These are phyloP conservation scores for Plagodis dolabraria DNA, from an alignment of 2,888 invertebrate species.

Conservation along the genomic window DNA sequence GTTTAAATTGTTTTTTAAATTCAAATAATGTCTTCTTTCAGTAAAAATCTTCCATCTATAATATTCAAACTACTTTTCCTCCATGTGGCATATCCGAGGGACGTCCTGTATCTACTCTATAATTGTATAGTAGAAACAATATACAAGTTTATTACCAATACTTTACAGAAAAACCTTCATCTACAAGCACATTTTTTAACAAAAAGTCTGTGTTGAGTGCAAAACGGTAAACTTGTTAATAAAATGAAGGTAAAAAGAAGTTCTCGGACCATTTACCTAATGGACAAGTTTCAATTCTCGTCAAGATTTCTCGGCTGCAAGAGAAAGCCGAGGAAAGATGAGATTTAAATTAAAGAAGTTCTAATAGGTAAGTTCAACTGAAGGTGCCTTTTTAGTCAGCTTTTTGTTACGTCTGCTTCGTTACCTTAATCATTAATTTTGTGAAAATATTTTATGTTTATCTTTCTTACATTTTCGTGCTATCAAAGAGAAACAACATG, in stretches of 20 bases:
- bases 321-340: constrained; percentile 11
- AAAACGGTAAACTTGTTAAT: constrained; percentile 44
- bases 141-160: background rate
- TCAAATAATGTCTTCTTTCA: too few species aligned
- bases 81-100: too few species aligned
- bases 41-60: too few species aligned
- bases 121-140: too few species aligned
- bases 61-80: too few species aligned
- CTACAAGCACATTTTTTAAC: background rate
- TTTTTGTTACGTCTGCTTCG: background rate
- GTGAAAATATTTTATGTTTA: background rate
- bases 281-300: constrained; percentile 52
- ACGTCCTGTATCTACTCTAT: too few species aligned
- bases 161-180: background rate
- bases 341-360: constrained; percentile 16
- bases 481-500: too few species aligned
- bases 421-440: background rate
- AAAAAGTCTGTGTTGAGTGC: constrained; percentile 4
- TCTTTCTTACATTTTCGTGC: too few species aligned
- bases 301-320: constrained; percentile 28
- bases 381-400: constrained; percentile 1
- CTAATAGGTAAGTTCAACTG: constrained; percentile 16
- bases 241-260: constrained; percentile 40
- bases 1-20: too few species aligned
- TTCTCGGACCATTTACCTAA: constrained; percentile 46